phyloP scores from a whole-genome alignment of 2,113 vertebrate species.

The Pollimyrus isidori region DNA sequence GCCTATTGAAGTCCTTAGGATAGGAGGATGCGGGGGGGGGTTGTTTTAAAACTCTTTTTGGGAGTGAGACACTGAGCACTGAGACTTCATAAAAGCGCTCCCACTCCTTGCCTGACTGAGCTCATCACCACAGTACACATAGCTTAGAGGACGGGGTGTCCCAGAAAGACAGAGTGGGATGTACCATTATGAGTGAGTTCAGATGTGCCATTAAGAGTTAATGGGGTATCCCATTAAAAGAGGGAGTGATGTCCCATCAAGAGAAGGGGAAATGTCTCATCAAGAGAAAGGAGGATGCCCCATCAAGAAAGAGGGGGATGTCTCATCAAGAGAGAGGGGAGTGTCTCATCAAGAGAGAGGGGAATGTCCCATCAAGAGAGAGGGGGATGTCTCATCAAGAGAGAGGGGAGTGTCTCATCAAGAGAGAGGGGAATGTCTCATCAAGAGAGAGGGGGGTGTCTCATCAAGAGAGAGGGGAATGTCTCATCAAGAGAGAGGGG shows the following conservation, averaged over 20 bases:
- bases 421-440: too few relatives aligned
- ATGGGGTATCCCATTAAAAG: background rate
- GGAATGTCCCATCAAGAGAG: background rate
- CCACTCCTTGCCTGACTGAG: background rate
- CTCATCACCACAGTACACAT: background rate
- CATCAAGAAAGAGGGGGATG: too few relatives aligned
- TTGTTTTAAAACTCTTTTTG: background rate
- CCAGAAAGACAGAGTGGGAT: background rate
- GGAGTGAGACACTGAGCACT: background rate
- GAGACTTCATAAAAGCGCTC: background rate
- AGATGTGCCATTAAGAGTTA: too few relatives aligned
- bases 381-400: too few relatives aligned
- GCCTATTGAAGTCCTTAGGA: background rate
- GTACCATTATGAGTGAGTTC: background rate
- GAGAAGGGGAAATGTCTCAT: background rate
- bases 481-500: too few relatives aligned
- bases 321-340: too few relatives aligned
- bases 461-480: too few relatives aligned
- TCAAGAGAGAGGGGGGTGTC: too few relatives aligned
- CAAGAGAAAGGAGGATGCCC: background rate
- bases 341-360: too few relatives aligned
- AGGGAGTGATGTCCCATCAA: background rate
- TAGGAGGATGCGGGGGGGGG: background rate
- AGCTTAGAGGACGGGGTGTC: background rate
- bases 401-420: background rate